phyloP scores from a whole-genome alignment of 2,797 vertebrate genomes.

The Myotis vivesi region DNA sequence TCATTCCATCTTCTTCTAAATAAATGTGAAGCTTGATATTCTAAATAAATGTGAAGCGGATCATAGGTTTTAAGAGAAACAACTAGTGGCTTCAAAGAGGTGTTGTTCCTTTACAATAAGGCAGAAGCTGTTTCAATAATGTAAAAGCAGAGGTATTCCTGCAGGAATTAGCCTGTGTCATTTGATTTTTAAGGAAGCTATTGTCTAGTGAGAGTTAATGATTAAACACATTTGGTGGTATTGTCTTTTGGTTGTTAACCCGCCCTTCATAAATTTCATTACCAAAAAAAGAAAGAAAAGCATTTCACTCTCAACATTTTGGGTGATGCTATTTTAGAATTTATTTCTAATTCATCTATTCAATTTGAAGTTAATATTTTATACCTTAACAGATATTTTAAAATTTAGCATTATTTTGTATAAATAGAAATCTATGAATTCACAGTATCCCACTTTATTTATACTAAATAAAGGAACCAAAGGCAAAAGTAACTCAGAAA shows the following conservation, averaged over 20 bases:
- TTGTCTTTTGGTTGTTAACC: constrained; percentile 54
- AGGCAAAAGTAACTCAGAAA: constrained; percentile 25
- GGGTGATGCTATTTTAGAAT: background rate
- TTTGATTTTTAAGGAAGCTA: constrained; percentile 66
- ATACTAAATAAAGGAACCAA: background rate
- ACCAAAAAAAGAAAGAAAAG: background rate
- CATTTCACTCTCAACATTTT: background rate
- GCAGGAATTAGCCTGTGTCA: constrained; percentile 65
- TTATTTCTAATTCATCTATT: constrained; percentile 9
- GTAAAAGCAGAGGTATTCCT: constrained; percentile 49
- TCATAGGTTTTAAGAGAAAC: background rate
- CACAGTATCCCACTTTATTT: background rate
- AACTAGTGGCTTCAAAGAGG: constrained; percentile 46
- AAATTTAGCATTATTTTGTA: background rate
- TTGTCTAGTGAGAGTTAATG: constrained; percentile 72
- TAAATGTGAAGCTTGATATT: background rate
- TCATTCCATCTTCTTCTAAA: background rate
- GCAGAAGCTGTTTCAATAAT: constrained; percentile 52
- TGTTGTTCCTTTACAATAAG: constrained; percentile 50
- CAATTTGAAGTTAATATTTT: background rate
- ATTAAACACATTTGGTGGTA: constrained; percentile 60
- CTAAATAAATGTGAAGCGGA: background rate
- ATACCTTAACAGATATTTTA: background rate
- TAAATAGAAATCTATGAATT: background rate
- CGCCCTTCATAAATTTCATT: constrained; percentile 45